Evolutionary conservation across 2,888 invertebrate species (phyloP), one percentile per base, ranked within the genome.

Genomic region (Liodrosophila aerea): DNA sequence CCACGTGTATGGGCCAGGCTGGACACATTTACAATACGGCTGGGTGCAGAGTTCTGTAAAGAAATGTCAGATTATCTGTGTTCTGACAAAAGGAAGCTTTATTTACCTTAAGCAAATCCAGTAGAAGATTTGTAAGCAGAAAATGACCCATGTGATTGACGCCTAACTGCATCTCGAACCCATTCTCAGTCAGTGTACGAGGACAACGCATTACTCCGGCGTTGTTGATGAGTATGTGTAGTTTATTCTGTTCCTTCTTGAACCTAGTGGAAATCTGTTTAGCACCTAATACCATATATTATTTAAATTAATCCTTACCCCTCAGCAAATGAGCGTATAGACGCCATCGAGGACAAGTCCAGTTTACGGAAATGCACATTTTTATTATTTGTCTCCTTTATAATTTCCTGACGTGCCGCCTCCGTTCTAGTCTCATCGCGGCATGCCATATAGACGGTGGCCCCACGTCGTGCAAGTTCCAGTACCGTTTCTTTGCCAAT

Each of bases 161-260:
- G 9, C 92, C 94, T 8, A 94, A 89, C 65, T 94, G 94, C 45
- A 91, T 90, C 87, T 94, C 94, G 70, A 92, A 92, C 0, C 93
- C 94, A 73, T 94, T 94, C 46, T 91, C 92, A 0, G 94, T 94
- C 51, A 90, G 89, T 0, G 91, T 90, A 50, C 91, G 90, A 0
- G 93, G 93, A 46, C 93, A 92, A 88, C 92, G 91, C 93, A 94
- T 93, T 0, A 94, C 91, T 0, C 94, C 94, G 5, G 94, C 94
- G 87, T 94, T 94, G 75, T 94, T 94, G 1, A 94, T 92, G 1
- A 94, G 90, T 51, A 94, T 90, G 75, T 94, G 92, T 7, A 94
- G 91, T 59, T 91, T 91, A 0, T 84, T 16, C 80, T 93, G 92
- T 3, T 88, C 91, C 22, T 89, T 86, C 37, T 88, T 87, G 47